phyloP scores from a whole-genome alignment of 2,888 invertebrate species.

The Tachina fera region DNA sequence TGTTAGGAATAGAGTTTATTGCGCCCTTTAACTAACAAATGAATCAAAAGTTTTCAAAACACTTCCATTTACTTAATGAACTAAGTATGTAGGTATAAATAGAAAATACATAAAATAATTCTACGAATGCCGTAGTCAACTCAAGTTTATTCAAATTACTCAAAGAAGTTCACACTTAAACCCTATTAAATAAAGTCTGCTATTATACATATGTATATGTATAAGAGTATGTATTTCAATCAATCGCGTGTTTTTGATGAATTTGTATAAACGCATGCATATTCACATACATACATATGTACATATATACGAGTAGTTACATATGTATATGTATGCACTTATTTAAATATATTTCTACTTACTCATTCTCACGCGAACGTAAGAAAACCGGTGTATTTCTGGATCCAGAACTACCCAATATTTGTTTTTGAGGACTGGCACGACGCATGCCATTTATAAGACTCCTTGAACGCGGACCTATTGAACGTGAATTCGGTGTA shows the following conservation, averaged over 20 bases:
- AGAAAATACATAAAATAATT: background rate
- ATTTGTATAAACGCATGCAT: background rate
- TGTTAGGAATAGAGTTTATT: constrained; percentile 45
- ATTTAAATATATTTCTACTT: constrained; percentile 73
- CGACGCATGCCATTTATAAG: constrained; percentile 81
- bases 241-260: constrained; percentile 15
- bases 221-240: constrained; percentile 8
- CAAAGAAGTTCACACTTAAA: background rate
- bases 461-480: constrained; percentile 80
- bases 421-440: constrained; percentile 78
- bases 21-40: constrained; percentile 30
- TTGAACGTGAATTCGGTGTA: constrained; percentile 71
- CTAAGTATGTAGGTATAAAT: constrained; percentile 28
- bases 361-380: constrained; percentile 82
- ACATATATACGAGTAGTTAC: too few relatives aligned
- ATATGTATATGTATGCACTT: background rate
- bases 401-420: constrained; percentile 76
- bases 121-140: background rate
- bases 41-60: constrained; percentile 4
- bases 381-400: constrained; percentile 82
- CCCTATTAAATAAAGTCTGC: background rate
- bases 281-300: background rate
- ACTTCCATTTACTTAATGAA: constrained; percentile 1
- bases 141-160: background rate
- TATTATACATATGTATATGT: background rate